These are phyloP conservation scores for Teleopsis dalmanni DNA, from an alignment of 1,140 invertebrate species.

Conservation along the genomic window DNA sequence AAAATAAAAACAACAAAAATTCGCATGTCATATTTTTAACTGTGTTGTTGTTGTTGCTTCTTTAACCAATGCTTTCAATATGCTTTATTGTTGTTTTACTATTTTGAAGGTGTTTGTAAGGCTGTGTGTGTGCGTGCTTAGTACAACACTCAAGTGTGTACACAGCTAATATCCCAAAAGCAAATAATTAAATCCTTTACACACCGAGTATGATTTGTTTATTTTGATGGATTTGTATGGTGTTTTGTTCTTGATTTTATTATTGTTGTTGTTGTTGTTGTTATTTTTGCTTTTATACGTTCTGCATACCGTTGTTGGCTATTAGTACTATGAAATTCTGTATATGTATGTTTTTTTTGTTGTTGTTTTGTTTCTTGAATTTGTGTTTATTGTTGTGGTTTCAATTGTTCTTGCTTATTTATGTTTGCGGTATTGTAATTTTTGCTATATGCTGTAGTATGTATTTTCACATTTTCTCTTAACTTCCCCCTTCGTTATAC, in stretches of 20 bases:
- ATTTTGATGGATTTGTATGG: constrained; percentile 9
- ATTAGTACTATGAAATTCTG: neutral
- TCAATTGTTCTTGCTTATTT: constrained; percentile 1
- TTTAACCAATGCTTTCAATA: too few relatives aligned
- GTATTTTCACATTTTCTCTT: too few relatives aligned
- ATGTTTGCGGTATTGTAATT: constrained; percentile 1
- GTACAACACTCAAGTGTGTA: neutral
- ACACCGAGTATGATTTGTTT: neutral
- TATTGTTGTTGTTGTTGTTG: constrained; percentile 7
- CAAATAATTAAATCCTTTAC: constrained; percentile 12
- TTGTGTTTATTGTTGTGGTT: constrained; percentile 7
- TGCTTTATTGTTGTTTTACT: too few relatives aligned
- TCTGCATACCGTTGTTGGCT: neutral
- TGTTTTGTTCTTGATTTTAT: constrained; percentile 3
- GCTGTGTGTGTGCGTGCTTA: too few relatives aligned
- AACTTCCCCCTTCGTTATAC: neutral
- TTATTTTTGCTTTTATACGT: neutral
- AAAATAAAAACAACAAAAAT: too few relatives aligned
- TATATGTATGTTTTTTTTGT: neutral
- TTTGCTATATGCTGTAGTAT: too few relatives aligned
- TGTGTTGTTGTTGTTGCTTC: too few relatives aligned
- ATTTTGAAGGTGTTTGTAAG: too few relatives aligned
- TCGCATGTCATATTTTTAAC: too few relatives aligned
- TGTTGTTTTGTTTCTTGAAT: constrained; percentile 7
- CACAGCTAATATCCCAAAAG: constrained; percentile 10